These are phyloP conservation scores for Watsonalla binaria DNA, from an alignment of 2,888 invertebrate genomes.

Conservation along the genomic window DNA sequence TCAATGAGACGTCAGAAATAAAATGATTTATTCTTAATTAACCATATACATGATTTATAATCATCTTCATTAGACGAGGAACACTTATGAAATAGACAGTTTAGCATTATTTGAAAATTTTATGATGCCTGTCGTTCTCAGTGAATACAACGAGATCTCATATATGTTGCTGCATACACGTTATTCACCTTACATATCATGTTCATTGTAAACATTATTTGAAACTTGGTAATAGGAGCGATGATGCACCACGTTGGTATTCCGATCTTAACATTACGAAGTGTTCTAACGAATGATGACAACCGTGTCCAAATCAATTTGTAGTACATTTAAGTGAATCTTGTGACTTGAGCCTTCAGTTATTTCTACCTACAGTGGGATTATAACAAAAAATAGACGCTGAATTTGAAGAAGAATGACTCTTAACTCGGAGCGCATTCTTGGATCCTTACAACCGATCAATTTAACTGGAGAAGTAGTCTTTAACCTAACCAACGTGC, in stretches of 20 bases:
- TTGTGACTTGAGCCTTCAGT: not conserved
- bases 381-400: too few species aligned
- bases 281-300: constrained; percentile 1
- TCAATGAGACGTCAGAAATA: too few species aligned
- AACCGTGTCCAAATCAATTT: not conserved
- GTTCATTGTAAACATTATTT: not conserved
- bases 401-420: too few species aligned
- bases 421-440: too few species aligned
- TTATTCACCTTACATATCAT: not conserved
- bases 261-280: not conserved
- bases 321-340: not conserved
- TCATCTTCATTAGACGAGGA: not conserved
- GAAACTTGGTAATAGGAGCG: not conserved
- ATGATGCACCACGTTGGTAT: not conserved
- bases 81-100: not conserved
- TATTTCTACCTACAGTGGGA: too few species aligned
- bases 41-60: too few species aligned
- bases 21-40: too few species aligned
- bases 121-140: not conserved
- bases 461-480: not conserved
- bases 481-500: not conserved
- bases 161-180: not conserved
- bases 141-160: not conserved
- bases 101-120: not conserved
- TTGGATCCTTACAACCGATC: too few species aligned